Conservation (phyloP, 1,140 invertebrate genomes). For the Apis cerana region DNA sequence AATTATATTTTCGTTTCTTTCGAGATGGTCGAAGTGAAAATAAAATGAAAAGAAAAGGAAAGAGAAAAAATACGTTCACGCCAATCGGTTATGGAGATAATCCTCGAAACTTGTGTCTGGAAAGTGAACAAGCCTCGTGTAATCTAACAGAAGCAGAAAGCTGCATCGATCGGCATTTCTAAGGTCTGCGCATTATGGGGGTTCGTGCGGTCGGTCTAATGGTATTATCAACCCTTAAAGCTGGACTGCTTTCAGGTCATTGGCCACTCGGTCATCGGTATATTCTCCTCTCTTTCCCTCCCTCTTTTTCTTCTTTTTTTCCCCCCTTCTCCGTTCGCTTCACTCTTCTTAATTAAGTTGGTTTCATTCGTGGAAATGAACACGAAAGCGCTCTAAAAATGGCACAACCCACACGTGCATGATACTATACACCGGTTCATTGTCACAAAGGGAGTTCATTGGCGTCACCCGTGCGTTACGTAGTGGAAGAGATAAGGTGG, state of each 20-base stretch:
- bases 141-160: conserved; percentile 45
- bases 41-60: not conserved
- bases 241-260: conserved; percentile 48
- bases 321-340: not conserved
- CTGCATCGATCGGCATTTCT: conserved; percentile 60
- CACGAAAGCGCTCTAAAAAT: conserved; percentile 14
- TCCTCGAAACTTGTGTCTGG: conserved; percentile 8
- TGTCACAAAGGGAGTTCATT: conserved; percentile 36
- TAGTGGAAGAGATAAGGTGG: not conserved
- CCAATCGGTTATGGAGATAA: conserved; percentile 6
- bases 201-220: conserved; percentile 49
- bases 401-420: not conserved
- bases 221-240: conserved; percentile 64
- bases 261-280: conserved; percentile 46
- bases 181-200: conserved; percentile 53
- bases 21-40: too few relatives aligned
- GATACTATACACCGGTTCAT: conserved; percentile 10
- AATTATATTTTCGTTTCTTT: not conserved
- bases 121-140: conserved; percentile 47
- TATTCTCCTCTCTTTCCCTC: conserved; percentile 11
- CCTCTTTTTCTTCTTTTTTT: not conserved
- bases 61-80: not conserved
- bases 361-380: conserved; percentile 31
- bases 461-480: conserved; percentile 21
- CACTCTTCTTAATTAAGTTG: conserved; percentile 20